A percentile compares a stretch with the other conserved stretches of the same genome.
phyloP scores from a whole-genome alignment of 2,113 vertebrate genomes.

The Nerophis lumbriciformis region DNA sequence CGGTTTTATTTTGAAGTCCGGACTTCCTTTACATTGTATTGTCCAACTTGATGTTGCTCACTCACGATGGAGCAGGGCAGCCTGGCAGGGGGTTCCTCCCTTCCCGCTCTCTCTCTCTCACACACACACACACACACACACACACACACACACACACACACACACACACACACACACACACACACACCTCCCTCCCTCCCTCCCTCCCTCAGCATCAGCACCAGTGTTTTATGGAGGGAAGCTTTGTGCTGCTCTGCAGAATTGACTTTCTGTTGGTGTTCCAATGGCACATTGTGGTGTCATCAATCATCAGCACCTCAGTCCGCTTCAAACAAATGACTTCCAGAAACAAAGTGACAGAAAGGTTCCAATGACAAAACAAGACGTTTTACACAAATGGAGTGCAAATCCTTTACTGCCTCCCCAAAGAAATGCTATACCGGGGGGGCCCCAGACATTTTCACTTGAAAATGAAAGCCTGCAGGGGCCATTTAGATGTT shows the following conservation, averaged over 20 bases:
- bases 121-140: background rate
- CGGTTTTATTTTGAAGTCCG: slow-evolving; percentile 19
- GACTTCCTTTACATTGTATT: background rate
- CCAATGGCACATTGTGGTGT: background rate
- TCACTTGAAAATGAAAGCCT: too few species aligned
- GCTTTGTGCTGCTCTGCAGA: slow-evolving; percentile 62
- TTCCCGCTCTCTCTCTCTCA: background rate
- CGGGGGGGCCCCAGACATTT: too few species aligned
- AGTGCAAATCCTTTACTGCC: background rate
- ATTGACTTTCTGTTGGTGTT: slow-evolving; percentile 13
- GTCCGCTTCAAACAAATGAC: background rate
- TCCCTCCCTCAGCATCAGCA: slow-evolving; percentile 57
- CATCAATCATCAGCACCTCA: background rate
- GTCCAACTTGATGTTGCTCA: slow-evolving; percentile 18
- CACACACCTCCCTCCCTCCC: slow-evolving; percentile 3
- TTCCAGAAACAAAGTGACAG: too few species aligned
- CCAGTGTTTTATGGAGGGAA: slow-evolving; percentile 49
- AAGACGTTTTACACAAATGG: background rate
- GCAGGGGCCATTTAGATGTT: too few species aligned
- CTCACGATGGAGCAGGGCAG: slow-evolving; percentile 30
- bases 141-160: too few species aligned
- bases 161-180: too few species aligned
- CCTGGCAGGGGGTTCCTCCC: slow-evolving; percentile 10
- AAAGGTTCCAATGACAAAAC: background rate
- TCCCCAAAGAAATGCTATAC: background rate